Conservation (phyloP, 2,888 invertebrate genomes). For the Sphaerophoria taeniata region DNA sequence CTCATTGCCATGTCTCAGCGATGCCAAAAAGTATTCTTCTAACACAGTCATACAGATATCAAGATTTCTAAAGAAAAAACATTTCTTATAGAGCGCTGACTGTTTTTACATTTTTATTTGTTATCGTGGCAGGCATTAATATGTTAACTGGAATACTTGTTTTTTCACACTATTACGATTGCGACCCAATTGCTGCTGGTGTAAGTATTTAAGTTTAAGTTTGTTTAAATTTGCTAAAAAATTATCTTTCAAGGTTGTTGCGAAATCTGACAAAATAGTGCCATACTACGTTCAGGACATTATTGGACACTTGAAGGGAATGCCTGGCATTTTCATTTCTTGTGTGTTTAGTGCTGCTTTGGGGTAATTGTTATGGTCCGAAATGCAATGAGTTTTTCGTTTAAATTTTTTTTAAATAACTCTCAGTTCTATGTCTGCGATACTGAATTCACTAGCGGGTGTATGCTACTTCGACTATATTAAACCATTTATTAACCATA, state of each 20-base stretch:
- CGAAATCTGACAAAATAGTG: constrained; percentile 83
- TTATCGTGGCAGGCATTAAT: constrained; percentile 84
- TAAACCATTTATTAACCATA: constrained; percentile 77
- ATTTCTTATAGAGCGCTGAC: constrained; percentile 77
- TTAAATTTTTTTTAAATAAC: neutral
- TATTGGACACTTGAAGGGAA: constrained; percentile 83
- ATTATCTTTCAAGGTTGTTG: constrained; percentile 77
- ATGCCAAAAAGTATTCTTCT: constrained; percentile 84
- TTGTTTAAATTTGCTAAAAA: neutral
- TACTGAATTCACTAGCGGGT: constrained; percentile 83
- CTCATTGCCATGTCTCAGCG: constrained; percentile 85
- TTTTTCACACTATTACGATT: constrained; percentile 85
- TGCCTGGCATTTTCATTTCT: constrained; percentile 86
- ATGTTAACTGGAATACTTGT: constrained; percentile 86
- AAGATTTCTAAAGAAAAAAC: neutral
- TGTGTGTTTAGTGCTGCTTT: constrained; percentile 86
- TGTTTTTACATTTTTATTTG: constrained; percentile 84
- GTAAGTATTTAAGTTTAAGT: constrained; percentile 80
- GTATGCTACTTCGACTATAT: constrained; percentile 84
- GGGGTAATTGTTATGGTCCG: constrained; percentile 77
- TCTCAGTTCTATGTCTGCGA: constrained; percentile 83
- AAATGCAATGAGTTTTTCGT: neutral
- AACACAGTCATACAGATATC: neutral
- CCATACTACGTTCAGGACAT: constrained; percentile 85
- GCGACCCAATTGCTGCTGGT: constrained; percentile 84